phyloP scores from a whole-genome alignment of 1,140 invertebrate genomes.

The Trichoplusia ni region DNA sequence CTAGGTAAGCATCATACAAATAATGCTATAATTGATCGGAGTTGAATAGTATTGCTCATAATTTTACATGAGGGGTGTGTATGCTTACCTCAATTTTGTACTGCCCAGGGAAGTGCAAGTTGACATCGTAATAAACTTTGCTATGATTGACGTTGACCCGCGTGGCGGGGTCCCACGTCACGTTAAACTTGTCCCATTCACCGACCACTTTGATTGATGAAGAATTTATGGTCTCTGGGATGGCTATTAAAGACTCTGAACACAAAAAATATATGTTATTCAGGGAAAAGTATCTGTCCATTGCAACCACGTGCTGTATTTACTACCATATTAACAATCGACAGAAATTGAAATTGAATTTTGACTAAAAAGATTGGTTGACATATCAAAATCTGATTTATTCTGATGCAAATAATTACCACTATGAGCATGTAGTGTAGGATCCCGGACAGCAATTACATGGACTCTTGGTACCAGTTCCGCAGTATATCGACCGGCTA shows the following conservation, averaged over 20 bases:
- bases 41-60: no score
- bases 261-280: neutral
- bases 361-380: no score
- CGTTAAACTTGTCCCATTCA: slow-evolving; percentile 88
- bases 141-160: slow-evolving; percentile 92
- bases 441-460: slow-evolving; percentile 88
- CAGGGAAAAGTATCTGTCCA: no score
- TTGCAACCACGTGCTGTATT: no score
- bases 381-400: neutral
- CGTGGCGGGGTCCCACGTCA: slow-evolving; percentile 88
- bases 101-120: slow-evolving; percentile 81
- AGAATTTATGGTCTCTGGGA: slow-evolving; percentile 85
- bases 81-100: slow-evolving; percentile 69
- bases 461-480: slow-evolving; percentile 86
- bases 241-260: slow-evolving; percentile 83
- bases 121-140: slow-evolving; percentile 91
- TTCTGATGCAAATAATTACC: slow-evolving; percentile 47
- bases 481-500: slow-evolving; percentile 88
- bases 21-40: no score
- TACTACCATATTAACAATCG: no score
- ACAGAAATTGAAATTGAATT: no score
- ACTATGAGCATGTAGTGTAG: slow-evolving; percentile 83
- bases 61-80: no score
- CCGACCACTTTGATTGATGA: slow-evolving; percentile 86
- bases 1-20: no score